These are phyloP conservation scores for Neostethus bicornis DNA, from an alignment of 2,797 vertebrate genomes.

Conservation along the genomic window DNA sequence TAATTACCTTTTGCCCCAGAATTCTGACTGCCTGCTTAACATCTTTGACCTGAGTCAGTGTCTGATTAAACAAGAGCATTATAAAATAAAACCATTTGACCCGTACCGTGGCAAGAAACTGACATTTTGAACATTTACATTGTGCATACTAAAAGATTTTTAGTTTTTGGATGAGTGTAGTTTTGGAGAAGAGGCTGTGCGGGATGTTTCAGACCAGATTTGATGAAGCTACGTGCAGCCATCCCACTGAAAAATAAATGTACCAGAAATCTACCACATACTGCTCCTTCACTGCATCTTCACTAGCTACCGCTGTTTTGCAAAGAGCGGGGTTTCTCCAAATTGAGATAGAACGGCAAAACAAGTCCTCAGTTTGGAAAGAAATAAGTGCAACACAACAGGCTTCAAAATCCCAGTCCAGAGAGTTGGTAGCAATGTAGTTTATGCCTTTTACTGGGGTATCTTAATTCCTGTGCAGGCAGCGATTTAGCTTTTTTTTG, in stretches of 20 bases:
- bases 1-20: slow-evolving; percentile 6
- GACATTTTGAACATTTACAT: not conserved
- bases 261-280: not conserved
- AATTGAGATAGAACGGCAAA: slow-evolving; percentile 32
- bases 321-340: slow-evolving; percentile 18
- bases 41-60: not conserved
- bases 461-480: slow-evolving; percentile 70
- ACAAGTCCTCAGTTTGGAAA: slow-evolving; percentile 18
- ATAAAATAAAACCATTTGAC: slow-evolving; percentile 1
- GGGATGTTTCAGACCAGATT: not conserved
- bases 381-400: slow-evolving; percentile 52
- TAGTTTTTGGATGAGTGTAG: not conserved
- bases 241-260: slow-evolving; percentile 4
- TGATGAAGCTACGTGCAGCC: slow-evolving; percentile 13
- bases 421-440: slow-evolving; percentile 33
- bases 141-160: not conserved
- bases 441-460: slow-evolving; percentile 56
- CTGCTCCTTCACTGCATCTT: slow-evolving; percentile 38
- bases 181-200: not conserved
- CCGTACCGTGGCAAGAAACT: not conserved
- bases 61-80: not conserved
- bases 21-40: not conserved
- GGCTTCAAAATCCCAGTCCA: slow-evolving; percentile 49
- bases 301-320: slow-evolving; percentile 36
- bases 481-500: slow-evolving; percentile 74